Base-by-base conservation (phyloP, 2,797 vertebrate species). In the Phoxinus dragarum region DNA sequence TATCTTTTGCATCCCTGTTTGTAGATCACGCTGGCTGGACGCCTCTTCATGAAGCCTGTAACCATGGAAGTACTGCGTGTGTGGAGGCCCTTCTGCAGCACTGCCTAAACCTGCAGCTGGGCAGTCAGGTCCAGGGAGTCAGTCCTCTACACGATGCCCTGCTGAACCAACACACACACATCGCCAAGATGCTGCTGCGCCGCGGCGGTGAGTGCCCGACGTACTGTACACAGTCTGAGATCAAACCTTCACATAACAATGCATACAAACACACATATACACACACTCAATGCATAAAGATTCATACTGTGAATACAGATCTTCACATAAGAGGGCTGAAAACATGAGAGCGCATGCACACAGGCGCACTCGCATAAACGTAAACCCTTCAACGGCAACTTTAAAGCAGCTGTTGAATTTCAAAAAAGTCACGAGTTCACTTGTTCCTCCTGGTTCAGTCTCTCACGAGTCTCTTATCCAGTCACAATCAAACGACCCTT, bases 11-110 rank as follows among this genome's bases (percentile, higher is more conserved):
- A 6, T 86, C 31, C 11, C 34, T 78, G 34, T 84, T 68, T 82
- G 56, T 91, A 99, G 98, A 99, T 94, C 93, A 98, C 89, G 97
- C 95, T 90, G 98, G 98, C 92, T 99, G 98, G 98, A 98, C 97
- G 7, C 97, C 98, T 87, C 94, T 99, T 91, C 98, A 99, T 90
- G 98, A 99, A 95, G 98, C 98, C 31, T 99, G 97, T 95, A 98
- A 98, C 96, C 97, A 99, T 91, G 98, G 98, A 91, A 98, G 96
- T 95, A 94, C 93, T 68, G 96, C 95, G 64, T 98, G 97, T 91
- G 97, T 98, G 93, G 94, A 90, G 91, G 97, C 96, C 92, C 95
- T 99, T 94, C 94, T 99, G 89, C 95, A 92, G 49, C 96, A 95
- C 90, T 96, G 92, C 91, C 97, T 97, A 72, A 90, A 95, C 92